Evolutionary conservation across 2,888 invertebrate genomes (phyloP).

Genomic region (Opisthograptis luteolata): DNA sequence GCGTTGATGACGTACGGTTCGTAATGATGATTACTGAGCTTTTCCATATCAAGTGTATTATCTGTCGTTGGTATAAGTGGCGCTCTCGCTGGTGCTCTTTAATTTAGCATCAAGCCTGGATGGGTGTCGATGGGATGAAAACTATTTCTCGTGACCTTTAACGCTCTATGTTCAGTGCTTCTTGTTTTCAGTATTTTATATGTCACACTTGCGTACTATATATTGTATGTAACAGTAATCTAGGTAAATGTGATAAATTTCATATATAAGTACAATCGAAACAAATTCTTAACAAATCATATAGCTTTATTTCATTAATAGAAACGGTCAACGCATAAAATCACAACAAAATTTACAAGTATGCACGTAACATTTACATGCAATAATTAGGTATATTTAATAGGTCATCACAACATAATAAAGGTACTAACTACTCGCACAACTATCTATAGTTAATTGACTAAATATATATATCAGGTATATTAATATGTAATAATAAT

Average conservation of each 20-base stretch:
- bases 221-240: too few species aligned
- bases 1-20: conserved; percentile 44
- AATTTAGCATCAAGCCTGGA: conserved; percentile 14
- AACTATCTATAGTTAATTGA: conserved; percentile 46
- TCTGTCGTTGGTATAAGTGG: conserved; percentile 29
- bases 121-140: conserved; percentile 4
- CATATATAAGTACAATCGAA: conserved; percentile 23
- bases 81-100: conserved; percentile 20
- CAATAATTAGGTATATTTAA: too few species aligned
- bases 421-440: conserved; percentile 3
- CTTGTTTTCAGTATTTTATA: too few species aligned
- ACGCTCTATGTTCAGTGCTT: too few species aligned
- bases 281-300: conserved; percentile 65
- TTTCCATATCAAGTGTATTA: conserved; percentile 37
- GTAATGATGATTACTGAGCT: conserved; percentile 60
- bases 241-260: not conserved
- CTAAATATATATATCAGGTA: too few species aligned
- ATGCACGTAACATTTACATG: too few species aligned
- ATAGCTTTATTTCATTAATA: conserved; percentile 64
- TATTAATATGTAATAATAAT: too few species aligned
- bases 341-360: conserved; percentile 62
- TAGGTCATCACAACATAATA: conserved; percentile 46
- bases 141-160: not conserved
- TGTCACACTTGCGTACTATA: too few species aligned
- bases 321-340: conserved; percentile 57